Evolutionary conservation across 30 jellyfish, hydroid and myxozoan species (phyloP).

Genomic region (Cassiopea xamachana): DNA sequence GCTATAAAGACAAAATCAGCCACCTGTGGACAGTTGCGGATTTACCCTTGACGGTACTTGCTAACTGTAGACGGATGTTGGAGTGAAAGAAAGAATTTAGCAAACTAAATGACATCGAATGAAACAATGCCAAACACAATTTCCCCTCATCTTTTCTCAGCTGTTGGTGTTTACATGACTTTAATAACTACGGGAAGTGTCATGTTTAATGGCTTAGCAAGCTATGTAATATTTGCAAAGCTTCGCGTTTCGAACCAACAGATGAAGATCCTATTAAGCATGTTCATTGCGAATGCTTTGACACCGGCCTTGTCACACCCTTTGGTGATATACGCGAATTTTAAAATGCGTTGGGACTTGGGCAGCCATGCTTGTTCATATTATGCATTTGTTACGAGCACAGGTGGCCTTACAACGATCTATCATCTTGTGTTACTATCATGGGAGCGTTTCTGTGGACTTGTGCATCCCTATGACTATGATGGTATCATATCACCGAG

Average conservation of each 20-base stretch:
- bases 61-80: too few species aligned
- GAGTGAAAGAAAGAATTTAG: too few species aligned
- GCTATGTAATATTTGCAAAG: constrained; percentile 2
- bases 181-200: constrained; percentile 3
- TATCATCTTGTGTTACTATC: constrained; percentile 39
- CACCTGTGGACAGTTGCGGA: too few species aligned
- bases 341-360: background rate
- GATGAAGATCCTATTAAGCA: constrained; percentile 3
- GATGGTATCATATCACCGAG: background rate
- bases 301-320: too few species aligned
- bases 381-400: constrained; percentile 12
- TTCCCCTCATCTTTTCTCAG: background rate
- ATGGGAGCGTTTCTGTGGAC: constrained; percentile 5
- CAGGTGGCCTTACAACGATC: constrained; percentile 26
- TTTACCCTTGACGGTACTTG: too few species aligned
- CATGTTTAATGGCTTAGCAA: background rate
- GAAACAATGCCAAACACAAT: background rate
- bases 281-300: constrained; percentile 10
- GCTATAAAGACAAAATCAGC: too few species aligned
- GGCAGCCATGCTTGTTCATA: constrained; percentile 15
- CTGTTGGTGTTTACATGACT: constrained; percentile 1
- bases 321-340: constrained; percentile 12
- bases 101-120: too few species aligned
- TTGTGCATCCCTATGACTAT: constrained; percentile 8
- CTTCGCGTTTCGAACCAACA: constrained; percentile 11